Evolutionary conservation across 1,140 invertebrate genomes (phyloP).

Genomic region (Drosophila pruinosa): DNA sequence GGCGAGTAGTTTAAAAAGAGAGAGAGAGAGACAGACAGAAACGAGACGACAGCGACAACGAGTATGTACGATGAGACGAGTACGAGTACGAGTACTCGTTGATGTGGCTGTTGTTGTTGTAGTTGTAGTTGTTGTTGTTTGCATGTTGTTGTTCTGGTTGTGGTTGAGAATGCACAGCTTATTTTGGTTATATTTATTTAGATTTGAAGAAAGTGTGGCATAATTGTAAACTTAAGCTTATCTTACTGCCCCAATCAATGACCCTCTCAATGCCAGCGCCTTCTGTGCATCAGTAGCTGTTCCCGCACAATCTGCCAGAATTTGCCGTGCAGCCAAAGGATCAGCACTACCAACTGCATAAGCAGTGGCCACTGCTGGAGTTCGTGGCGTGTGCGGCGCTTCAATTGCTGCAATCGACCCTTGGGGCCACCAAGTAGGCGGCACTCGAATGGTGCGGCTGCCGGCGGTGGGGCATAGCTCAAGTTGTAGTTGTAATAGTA

Average conservation of each 20-base stretch:
- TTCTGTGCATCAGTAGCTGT: conserved; percentile 49
- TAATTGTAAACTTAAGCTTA: conserved; percentile 68
- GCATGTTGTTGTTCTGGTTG: conserved; percentile 20
- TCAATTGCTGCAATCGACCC: conserved; percentile 54
- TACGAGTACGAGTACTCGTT: conserved; percentile 23
- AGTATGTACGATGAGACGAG: conserved; percentile 47
- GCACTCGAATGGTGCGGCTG: conserved; percentile 27
- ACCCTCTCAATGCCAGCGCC: conserved; percentile 52
- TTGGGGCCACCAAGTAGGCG: conserved; percentile 16
- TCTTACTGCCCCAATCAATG: conserved; percentile 17
- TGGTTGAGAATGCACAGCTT: conserved; percentile 43
- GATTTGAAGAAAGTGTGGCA: conserved; percentile 50
- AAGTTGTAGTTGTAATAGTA: conserved; percentile 81
- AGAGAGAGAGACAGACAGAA: conserved; percentile 19
- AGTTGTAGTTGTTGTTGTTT: conserved; percentile 15
- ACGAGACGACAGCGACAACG: conserved; percentile 35
- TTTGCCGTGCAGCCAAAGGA: conserved; percentile 72
- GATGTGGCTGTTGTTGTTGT: conserved; percentile 18
- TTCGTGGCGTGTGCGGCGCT: conserved; percentile 65
- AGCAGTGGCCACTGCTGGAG: conserved; percentile 73
- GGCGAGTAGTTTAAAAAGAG: conserved; percentile 1
- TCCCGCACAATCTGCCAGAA: conserved; percentile 75
- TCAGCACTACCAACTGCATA: conserved; percentile 65
- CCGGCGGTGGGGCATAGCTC: conserved; percentile 62
- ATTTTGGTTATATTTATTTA: conserved; percentile 70